Evolutionary conservation across 2,888 invertebrate species (phyloP), one percentile per base, ranked within the genome.

Genomic region (Mimachlamys varia): DNA sequence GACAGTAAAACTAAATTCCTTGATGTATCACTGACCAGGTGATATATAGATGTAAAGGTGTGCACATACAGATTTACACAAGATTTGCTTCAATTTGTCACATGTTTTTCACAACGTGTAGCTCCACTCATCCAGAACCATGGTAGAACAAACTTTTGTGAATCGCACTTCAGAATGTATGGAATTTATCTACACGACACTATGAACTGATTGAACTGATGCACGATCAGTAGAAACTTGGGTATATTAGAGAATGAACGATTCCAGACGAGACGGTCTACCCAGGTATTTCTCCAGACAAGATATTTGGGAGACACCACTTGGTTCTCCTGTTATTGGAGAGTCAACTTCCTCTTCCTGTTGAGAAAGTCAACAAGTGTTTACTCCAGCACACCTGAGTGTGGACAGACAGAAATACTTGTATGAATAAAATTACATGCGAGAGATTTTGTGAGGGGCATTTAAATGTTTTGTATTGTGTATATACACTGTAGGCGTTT

Each of bases 281-380:
- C 53, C 53, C 53, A 2, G 17, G 33, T 27, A 33, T 76, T 33
- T 76, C 27, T 27, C 76, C 33, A 76, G 33, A 76, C 58, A 58
- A 58, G 53, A 22, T 7, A 58, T 58, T 7, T 58, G n/a, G 76
- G 76, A 27, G 76, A 76, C 33, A 33, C 27, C 33, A 76, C 76
- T 76, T 58, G n/a, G 27, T 10, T 33, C 17, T 76, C 76, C 76
- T 76, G 76, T 76, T 76, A 22, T 76, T 33, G 33, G 33, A 13
- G 76, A 0, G 76, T 76, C 76, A 76, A 76, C 76, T 76, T 76
- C 76, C 76, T 76, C 76, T 76, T 76, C 76, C 76, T 76, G 76
- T 76, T 27, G 27, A 76, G 76, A 76, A 76, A 76, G 76, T 76
- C 62, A 62, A 62, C 62, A 5, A 62, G 76, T 27, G 13, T 76